A percentile compares a stretch with the other conserved stretches of the same genome.
Conservation (phyloP, 2,888 invertebrate species). For the Drosophila demipolita region DNA sequence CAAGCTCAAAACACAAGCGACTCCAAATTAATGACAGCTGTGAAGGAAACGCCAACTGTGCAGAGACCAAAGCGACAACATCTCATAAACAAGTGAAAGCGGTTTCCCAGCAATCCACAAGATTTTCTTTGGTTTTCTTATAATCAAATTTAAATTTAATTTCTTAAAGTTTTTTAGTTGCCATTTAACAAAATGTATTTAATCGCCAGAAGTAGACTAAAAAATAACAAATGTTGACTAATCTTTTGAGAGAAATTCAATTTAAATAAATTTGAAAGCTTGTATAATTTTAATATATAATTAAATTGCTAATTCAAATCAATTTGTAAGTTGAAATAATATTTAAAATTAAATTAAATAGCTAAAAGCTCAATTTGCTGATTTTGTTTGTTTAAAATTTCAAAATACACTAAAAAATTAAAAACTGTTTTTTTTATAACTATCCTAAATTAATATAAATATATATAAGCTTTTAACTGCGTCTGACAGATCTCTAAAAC, state of each 20-base stretch:
- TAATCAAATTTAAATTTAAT: neutral
- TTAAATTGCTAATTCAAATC: neutral
- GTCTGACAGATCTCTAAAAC: neutral
- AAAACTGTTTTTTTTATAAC: neutral
- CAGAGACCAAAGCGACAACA: neutral
- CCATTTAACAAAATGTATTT: neutral
- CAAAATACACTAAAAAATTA: neutral
- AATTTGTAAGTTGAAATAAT: neutral
- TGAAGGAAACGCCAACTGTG: neutral
- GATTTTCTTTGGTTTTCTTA: neutral
- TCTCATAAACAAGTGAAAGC: neutral
- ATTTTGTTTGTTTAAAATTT: neutral
- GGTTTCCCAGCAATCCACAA: neutral
- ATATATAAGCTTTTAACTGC: neutral
- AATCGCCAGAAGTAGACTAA: neutral
- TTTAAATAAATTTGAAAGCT: neutral
- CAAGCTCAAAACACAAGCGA: slow-evolving; percentile 26
- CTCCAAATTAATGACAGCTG: slow-evolving; percentile 42
- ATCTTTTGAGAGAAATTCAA: neutral
- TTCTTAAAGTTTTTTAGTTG: neutral
- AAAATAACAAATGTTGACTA: neutral
- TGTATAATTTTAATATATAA: neutral
- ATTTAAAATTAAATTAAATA: too few species aligned
- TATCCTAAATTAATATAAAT: neutral
- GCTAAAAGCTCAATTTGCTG: neutral